These are phyloP conservation scores for Neuroscelio doddi DNA, from an alignment of 2,888 invertebrate genomes.

Conservation along the genomic window DNA sequence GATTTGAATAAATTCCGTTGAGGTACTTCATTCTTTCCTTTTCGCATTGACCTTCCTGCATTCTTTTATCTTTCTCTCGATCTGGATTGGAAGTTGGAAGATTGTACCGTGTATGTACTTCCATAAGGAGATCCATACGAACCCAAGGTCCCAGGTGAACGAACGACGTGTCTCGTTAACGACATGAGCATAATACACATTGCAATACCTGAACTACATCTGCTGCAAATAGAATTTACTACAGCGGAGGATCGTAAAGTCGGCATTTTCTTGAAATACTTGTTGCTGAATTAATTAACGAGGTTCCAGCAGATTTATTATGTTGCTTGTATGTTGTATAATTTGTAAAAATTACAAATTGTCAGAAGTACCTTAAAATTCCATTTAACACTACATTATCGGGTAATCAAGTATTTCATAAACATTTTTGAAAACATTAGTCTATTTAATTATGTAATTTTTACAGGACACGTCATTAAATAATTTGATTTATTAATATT, in stretches of 20 bases:
- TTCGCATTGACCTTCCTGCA: conserved; percentile 21
- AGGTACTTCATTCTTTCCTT: conserved; percentile 7
- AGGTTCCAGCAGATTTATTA: neutral
- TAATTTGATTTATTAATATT: too few species aligned
- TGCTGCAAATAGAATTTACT: conserved; percentile 19
- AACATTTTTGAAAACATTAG: too few species aligned
- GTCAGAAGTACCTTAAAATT: too few species aligned
- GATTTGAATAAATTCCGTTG: too few species aligned
- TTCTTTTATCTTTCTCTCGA: conserved; percentile 38
- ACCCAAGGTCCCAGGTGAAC: conserved; percentile 58
- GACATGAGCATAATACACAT: conserved; percentile 30
- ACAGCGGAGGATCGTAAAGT: conserved; percentile 15
- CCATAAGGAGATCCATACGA: conserved; percentile 40
- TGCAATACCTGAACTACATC: conserved; percentile 23
- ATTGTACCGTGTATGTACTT: conserved; percentile 11
- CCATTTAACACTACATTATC: neutral
- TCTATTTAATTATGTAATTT: too few species aligned
- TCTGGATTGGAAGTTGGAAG: conserved; percentile 44
- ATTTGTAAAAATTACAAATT: neutral
- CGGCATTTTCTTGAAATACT: conserved; percentile 7
- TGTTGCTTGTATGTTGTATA: neutral
- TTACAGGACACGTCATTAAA: too few species aligned
- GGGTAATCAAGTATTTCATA: too few species aligned
- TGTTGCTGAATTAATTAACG: conserved; percentile 1
- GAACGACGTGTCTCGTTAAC: conserved; percentile 51